A percentile compares a stretch with the other conserved stretches of the same genome.
Conservation (phyloP, 2,797 vertebrate species). For the Neopelma chrysocephalum region DNA sequence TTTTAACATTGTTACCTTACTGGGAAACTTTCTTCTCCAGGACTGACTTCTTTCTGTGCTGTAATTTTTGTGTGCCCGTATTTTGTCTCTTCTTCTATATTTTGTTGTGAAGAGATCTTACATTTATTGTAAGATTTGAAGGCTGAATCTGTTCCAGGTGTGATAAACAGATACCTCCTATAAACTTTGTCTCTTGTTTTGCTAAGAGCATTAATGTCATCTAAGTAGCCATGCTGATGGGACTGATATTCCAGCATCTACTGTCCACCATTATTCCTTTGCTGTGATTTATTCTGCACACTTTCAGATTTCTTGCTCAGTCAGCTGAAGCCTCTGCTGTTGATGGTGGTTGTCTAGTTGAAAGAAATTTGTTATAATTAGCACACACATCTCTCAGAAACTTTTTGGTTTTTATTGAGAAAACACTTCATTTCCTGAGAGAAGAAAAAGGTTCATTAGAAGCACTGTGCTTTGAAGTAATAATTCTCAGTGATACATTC, state of each 20-base stretch:
- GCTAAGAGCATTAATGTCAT: neutral
- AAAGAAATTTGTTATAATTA: neutral
- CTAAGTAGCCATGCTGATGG: neutral
- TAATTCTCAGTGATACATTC: neutral
- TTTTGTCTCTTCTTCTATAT: neutral
- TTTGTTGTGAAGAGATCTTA: neutral
- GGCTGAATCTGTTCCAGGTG: neutral
- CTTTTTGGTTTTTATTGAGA: neutral
- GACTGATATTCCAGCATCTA: neutral
- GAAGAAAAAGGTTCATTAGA: neutral
- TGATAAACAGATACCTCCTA: neutral
- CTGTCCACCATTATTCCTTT: neutral
- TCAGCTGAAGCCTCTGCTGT: neutral
- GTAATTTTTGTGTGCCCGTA: neutral
- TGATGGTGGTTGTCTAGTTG: neutral
- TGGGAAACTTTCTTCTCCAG: neutral
- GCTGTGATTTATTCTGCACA: neutral
- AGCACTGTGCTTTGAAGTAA: conserved; percentile 7
- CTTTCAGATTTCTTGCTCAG: neutral
- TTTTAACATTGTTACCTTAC: neutral
- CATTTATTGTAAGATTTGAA: neutral
- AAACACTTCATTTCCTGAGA: neutral
- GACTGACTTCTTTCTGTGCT: neutral
- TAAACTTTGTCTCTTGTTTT: neutral
- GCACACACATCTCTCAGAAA: neutral